Conservation (phyloP, 2,113 vertebrate genomes). For the Actenoides lindsayi region DNA sequence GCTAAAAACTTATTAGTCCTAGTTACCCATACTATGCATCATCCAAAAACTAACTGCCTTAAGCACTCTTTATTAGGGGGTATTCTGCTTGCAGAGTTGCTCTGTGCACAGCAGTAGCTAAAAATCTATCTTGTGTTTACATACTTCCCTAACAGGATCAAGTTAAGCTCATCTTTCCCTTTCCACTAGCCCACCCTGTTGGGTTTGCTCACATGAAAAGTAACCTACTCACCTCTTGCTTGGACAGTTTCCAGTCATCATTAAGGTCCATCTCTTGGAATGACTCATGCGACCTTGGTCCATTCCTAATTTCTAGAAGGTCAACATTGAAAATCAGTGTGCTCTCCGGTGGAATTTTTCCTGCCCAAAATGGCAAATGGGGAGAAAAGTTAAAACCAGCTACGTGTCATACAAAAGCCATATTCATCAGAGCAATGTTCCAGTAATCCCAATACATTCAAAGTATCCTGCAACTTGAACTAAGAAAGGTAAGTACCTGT, state of each 20-base stretch:
- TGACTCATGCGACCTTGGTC: slow-evolving; percentile 94
- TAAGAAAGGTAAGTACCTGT: background rate
- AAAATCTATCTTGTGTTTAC: background rate
- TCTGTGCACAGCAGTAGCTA: background rate
- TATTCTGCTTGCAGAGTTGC: background rate
- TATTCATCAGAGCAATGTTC: background rate
- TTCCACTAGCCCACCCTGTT: background rate
- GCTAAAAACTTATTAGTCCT: background rate
- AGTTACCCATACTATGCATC: background rate
- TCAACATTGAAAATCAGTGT: slow-evolving; percentile 92
- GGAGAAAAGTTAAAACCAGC: background rate
- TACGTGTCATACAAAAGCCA: background rate
- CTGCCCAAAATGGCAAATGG: slow-evolving; percentile 62
- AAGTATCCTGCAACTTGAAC: background rate
- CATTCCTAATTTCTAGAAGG: slow-evolving; percentile 93
- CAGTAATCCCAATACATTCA: background rate
- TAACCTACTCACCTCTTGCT: slow-evolving; percentile 81
- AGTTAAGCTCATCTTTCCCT: background rate
- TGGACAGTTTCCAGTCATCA: slow-evolving; percentile 97
- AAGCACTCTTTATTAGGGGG: background rate
- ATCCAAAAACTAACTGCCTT: background rate
- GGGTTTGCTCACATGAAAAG: background rate
- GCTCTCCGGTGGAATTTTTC: slow-evolving; percentile 96
- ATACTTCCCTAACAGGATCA: background rate
- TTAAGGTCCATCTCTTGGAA: slow-evolving; percentile 99